phyloP scores from a whole-genome alignment of 2,113 vertebrate species.

The Oophaga pumilio region DNA sequence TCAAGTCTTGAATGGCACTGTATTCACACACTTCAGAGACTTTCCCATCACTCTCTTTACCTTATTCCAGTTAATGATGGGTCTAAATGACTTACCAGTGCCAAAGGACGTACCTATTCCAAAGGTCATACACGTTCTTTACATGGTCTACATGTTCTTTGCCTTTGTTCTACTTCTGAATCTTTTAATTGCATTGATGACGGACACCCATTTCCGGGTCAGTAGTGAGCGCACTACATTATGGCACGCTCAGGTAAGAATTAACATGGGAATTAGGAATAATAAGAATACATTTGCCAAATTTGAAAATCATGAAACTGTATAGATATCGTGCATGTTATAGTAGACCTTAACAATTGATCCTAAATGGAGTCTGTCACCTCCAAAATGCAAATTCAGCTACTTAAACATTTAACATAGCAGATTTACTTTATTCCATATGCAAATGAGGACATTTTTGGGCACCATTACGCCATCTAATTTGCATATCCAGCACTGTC shows the following conservation, averaged over 20 bases:
- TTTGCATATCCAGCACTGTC: no score
- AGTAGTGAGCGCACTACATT: slow-evolving; percentile 16
- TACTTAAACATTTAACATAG: no score
- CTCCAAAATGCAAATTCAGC: no score
- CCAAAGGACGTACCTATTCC: slow-evolving; percentile 13
- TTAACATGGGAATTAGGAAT: not conserved
- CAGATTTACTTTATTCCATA: no score
- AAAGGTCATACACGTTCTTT: slow-evolving; percentile 11
- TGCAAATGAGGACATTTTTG: no score
- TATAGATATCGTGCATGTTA: no score
- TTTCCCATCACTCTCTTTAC: slow-evolving; percentile 51
- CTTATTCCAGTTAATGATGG: slow-evolving; percentile 49
- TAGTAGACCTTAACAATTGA: no score
- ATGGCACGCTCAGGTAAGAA: slow-evolving; percentile 40
- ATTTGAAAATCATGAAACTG: no score
- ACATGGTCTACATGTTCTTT: slow-evolving; percentile 37
- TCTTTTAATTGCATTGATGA: slow-evolving; percentile 50
- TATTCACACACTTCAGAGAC: slow-evolving; percentile 47
- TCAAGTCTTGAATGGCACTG: slow-evolving; percentile 7
- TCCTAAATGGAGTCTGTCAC: no score
- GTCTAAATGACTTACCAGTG: slow-evolving; percentile 37
- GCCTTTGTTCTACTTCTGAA: slow-evolving; percentile 53
- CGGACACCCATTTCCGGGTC: slow-evolving; percentile 38
- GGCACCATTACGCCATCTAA: no score
- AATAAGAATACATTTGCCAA: not conserved